Evolutionary conservation across 2,797 vertebrate genomes (phyloP).

Genomic region (Alfaro cultratus): DNA sequence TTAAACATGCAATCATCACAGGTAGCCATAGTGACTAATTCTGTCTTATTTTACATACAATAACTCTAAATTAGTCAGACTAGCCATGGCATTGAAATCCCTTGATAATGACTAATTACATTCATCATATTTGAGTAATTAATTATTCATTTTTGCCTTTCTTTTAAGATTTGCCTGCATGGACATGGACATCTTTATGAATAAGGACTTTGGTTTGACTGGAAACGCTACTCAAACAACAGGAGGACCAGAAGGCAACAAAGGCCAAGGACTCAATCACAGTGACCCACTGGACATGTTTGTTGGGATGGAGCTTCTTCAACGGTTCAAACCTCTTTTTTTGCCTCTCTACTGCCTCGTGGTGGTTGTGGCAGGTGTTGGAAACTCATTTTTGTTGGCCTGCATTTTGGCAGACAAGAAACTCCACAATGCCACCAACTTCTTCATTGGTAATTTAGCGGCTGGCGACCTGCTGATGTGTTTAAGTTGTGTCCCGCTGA

Average conservation of each 20-base stretch:
- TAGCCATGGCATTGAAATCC: background rate
- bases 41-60: background rate
- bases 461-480: conserved; percentile 85
- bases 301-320: conserved; percentile 79
- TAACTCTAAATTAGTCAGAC: background rate
- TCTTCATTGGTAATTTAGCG: conserved; percentile 86
- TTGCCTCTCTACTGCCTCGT: conserved; percentile 82
- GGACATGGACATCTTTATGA: conserved; percentile 66
- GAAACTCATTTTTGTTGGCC: conserved; percentile 80
- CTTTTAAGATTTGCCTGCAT: conserved; percentile 23
- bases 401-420: conserved; percentile 82
- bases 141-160: conserved; percentile 20
- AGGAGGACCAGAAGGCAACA: conserved; percentile 29
- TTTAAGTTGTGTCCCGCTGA: conserved; percentile 83
- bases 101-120: background rate
- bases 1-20: background rate
- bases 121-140: background rate
- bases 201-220: conserved; percentile 43
- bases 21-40: background rate
- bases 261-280: conserved; percentile 63
- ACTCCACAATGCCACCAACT: conserved; percentile 85
- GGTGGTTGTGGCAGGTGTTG: conserved; percentile 79
- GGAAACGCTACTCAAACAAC: conserved; percentile 52
- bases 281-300: conserved; percentile 79
- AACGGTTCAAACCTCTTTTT: conserved; percentile 79